Evolutionary conservation across 2,113 vertebrate genomes (phyloP).

Genomic region (Microcebus tavaratra): DNA sequence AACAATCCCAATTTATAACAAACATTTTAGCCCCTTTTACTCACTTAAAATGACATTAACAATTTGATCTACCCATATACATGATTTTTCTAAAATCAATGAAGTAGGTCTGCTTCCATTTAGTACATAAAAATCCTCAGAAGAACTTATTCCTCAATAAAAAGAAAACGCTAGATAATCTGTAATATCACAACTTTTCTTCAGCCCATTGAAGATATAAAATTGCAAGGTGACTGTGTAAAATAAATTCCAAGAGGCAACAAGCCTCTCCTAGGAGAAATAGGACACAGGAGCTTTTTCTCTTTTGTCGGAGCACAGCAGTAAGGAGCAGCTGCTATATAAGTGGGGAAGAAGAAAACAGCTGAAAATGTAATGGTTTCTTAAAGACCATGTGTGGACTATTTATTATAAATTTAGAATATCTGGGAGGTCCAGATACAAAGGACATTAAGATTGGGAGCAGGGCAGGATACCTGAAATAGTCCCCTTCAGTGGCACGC

Average conservation of each 20-base stretch:
- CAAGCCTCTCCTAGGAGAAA: background rate
- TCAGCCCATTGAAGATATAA: background rate
- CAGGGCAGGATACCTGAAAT: background rate
- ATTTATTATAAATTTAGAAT: background rate
- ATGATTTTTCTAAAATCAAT: background rate
- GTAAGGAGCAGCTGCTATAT: background rate
- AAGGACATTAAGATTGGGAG: background rate
- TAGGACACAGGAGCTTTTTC: background rate
- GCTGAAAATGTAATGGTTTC: background rate
- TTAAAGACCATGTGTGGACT: background rate
- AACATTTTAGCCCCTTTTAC: background rate
- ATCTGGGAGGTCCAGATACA: background rate
- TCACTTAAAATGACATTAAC: background rate
- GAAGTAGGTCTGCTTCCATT: background rate
- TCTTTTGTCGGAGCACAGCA: background rate
- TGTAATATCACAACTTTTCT: background rate
- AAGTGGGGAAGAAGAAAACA: background rate
- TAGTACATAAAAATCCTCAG: background rate
- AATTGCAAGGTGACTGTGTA: background rate
- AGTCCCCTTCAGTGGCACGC: too few relatives aligned
- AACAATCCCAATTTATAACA: background rate
- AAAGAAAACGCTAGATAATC: background rate
- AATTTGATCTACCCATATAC: background rate
- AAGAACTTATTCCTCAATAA: background rate
- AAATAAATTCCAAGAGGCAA: background rate